phyloP scores from a whole-genome alignment of 2,797 vertebrate species.

The Triplophysa yarkandensis region DNA sequence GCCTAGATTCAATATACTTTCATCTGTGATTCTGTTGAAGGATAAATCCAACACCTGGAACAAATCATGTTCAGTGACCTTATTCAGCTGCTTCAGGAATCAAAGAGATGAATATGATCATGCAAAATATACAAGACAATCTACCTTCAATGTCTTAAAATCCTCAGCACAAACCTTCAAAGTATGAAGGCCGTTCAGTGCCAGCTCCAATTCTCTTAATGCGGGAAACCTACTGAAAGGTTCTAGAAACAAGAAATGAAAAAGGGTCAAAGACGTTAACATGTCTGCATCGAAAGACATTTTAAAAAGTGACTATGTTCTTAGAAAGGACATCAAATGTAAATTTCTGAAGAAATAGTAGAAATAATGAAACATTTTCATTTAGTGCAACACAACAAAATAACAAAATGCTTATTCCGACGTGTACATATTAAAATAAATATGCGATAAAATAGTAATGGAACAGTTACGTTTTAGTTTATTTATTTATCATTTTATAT shows the following conservation, averaged over 20 bases:
- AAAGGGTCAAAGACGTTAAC: no score
- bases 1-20: slow-evolving; percentile 72
- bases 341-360: no score
- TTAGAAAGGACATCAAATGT: no score
- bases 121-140: slow-evolving; percentile 14
- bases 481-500: no score
- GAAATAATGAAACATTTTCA: no score
- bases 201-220: slow-evolving; percentile 80
- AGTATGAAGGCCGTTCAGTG: slow-evolving; percentile 76
- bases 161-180: slow-evolving; percentile 72
- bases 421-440: no score
- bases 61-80: slow-evolving; percentile 16
- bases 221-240: slow-evolving; percentile 77
- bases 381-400: no score
- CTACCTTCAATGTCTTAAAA: slow-evolving; percentile 83
- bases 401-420: no score
- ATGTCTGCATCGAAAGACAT: no score
- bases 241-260: slow-evolving; percentile 71
- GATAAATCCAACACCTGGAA: slow-evolving; percentile 85
- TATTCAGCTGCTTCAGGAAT: background rate
- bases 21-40: slow-evolving; percentile 78
- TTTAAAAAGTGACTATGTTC: no score
- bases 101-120: background rate
- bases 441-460: no score
- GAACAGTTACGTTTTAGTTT: no score